Evolutionary conservation across 2,888 invertebrate genomes (phyloP), one percentile per base, ranked within the genome.

Genomic region (Dastarcus helophoroides): DNA sequence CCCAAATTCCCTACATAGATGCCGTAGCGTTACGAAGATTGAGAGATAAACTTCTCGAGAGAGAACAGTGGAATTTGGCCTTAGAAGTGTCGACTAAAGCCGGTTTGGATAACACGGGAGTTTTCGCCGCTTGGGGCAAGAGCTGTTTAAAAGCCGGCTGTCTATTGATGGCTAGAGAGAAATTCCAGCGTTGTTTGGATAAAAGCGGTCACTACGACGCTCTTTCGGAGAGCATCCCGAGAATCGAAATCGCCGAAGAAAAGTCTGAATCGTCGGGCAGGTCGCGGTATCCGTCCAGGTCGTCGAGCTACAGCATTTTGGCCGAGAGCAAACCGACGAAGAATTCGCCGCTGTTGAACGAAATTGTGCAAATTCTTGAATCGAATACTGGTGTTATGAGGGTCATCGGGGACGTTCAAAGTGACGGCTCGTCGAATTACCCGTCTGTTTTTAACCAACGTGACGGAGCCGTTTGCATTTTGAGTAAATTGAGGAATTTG

Each of bases 101-200:
- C 35, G 89, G 89, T 0, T 63, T 86, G 10, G 77, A 88, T 10
- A 69, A 76, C 4, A 71, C 73, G 22, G 67, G 84, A 22, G 85
- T 91, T 0, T 78, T 90, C 69, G 82, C 81, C 0, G 82, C 85
- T 0, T 89, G 90, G 84, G 91, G 90, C 0, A 77, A 88, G 50
- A 78, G 82, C 8, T 83, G 79, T 40, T 62, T 88, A 3, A 78
- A 76, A 46, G 80, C 81, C 0, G 86, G 89, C 0, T 78, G 83
- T 51, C 80, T 80, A 50, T 69, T 71, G 32, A 72, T 75, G 25
- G 90, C 90, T 14, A 62, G 84, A 10, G 76, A 79, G 36, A 84
- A 83, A 56, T 84, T 85, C 47, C 59, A 64, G 22, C 67, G 69
- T 37, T 75, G 73, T 39, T 53, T 70, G 12, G 68, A 69, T 21